phyloP scores from a whole-genome alignment of 2,113 vertebrate species.

The Shinisaurus crocodilurus region DNA sequence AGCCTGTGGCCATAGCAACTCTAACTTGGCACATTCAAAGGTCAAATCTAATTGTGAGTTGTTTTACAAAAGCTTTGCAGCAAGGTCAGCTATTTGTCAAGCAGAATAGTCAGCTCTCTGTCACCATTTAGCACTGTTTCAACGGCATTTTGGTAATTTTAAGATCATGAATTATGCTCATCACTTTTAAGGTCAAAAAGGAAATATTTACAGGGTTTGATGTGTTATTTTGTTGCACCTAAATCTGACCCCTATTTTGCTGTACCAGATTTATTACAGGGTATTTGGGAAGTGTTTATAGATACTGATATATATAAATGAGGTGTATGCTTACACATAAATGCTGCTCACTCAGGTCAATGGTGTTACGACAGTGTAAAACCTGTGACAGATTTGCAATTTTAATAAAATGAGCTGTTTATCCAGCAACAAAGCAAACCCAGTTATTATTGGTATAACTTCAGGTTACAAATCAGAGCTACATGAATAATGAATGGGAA shows the following conservation, averaged over 20 bases:
- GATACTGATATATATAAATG: conserved; percentile 11
- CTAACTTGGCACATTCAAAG: conserved; percentile 44
- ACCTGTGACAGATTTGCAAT: conserved; percentile 41
- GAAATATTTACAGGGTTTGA: neutral
- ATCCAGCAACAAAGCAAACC: conserved; percentile 51
- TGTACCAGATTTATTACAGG: conserved; percentile 17
- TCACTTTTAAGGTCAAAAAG: conserved; percentile 35
- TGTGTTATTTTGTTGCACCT: conserved; percentile 27
- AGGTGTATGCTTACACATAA: conserved; percentile 9
- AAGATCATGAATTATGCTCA: neutral
- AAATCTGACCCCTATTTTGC: conserved; percentile 7
- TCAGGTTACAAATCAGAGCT: conserved; percentile 61
- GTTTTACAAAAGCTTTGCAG: conserved; percentile 33
- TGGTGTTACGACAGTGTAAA: conserved; percentile 11
- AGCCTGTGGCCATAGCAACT: conserved; percentile 38
- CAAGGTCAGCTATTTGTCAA: conserved; percentile 36
- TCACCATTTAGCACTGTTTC: conserved; percentile 23
- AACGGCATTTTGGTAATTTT: conserved; percentile 26
- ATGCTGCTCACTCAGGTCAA: conserved; percentile 25
- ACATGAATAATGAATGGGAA: conserved; percentile 64
- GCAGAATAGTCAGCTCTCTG: conserved; percentile 34
- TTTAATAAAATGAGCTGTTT: conserved; percentile 57
- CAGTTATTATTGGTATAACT: conserved; percentile 52
- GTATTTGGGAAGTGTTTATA: conserved; percentile 21
- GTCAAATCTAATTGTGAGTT: conserved; percentile 36